phyloP scores from a whole-genome alignment of 2,797 vertebrate genomes.

The Taeniopygia guttata region DNA sequence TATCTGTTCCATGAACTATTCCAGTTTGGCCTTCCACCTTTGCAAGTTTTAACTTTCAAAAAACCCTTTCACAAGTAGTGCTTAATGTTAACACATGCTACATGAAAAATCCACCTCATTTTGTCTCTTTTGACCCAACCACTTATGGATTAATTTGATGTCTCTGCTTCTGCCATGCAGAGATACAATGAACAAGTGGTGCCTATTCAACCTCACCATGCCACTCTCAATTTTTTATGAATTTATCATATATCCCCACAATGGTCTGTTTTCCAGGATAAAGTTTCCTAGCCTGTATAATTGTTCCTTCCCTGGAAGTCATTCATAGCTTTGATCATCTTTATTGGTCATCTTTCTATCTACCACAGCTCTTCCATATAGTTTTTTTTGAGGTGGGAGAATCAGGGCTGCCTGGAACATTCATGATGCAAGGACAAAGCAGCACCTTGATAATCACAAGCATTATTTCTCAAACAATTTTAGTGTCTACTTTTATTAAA shows the following conservation, averaged over 20 bases:
- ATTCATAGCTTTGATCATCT: not conserved
- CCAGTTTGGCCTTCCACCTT: not conserved
- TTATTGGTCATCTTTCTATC: not conserved
- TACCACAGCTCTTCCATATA: not conserved
- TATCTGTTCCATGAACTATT: not conserved
- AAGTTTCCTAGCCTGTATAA: not conserved
- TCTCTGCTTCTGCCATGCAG: not conserved
- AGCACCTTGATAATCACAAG: not conserved
- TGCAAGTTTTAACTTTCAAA: not conserved
- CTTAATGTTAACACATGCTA: not conserved
- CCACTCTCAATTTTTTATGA: conserved; percentile 33
- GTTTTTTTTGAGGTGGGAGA: not conserved
- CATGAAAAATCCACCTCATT: not conserved
- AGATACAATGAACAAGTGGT: not conserved
- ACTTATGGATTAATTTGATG: not conserved
- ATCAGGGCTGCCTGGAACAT: not conserved
- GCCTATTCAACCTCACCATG: not conserved
- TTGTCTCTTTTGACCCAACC: not conserved
- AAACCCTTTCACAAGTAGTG: not conserved
- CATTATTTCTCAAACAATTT: not conserved
- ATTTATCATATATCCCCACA: conserved; percentile 12
- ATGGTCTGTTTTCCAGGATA: not conserved
- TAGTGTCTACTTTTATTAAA: not conserved
- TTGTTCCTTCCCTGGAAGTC: not conserved
- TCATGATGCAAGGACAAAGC: not conserved